Percentiles rank a stretch among this genome's conserved stretches.
Evolutionary conservation across 2,113 vertebrate species (phyloP).

Genomic region (Corvus hawaiiensis): DNA sequence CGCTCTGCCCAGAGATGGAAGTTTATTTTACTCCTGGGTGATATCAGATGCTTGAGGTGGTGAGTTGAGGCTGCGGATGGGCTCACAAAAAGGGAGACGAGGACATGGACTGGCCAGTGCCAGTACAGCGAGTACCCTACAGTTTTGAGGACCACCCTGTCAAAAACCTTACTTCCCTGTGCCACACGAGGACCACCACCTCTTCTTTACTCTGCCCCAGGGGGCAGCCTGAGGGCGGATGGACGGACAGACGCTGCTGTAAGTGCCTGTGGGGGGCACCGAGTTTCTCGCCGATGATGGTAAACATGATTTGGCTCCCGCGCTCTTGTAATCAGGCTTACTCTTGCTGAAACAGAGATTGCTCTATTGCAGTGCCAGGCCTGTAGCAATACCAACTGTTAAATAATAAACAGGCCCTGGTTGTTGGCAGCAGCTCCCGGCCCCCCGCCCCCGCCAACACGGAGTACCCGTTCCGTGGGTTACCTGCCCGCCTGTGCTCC

Average conservation of each 20-base stretch:
- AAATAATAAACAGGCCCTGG: conserved; percentile 83
- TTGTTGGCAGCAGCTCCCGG: conserved; percentile 68
- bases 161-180: not conserved
- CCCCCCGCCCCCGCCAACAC: conserved; percentile 18
- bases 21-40: not conserved
- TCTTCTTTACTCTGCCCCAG: not conserved
- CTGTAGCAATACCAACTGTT: conserved; percentile 84
- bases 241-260: accelerated
- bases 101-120: not conserved
- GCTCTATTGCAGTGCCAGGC: conserved; percentile 78
- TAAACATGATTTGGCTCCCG: conserved; percentile 78
- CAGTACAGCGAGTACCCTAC: not conserved
- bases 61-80: not conserved
- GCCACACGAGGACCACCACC: accelerated
- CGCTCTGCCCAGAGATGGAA: not conserved
- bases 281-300: conserved; percentile 65
- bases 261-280: conserved; percentile 62
- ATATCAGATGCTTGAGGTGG: not conserved
- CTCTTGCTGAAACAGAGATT: conserved; percentile 74
- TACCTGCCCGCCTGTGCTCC: conserved; percentile 63
- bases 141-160: not conserved
- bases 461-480: conserved; percentile 63
- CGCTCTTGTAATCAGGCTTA: conserved; percentile 72
- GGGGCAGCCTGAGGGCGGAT: not conserved
- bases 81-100: not conserved